Evolutionary conservation across 2,113 vertebrate genomes (phyloP), one percentile per base, ranked within the genome.

Genomic region (Ctenodactylus gundi): DNA sequence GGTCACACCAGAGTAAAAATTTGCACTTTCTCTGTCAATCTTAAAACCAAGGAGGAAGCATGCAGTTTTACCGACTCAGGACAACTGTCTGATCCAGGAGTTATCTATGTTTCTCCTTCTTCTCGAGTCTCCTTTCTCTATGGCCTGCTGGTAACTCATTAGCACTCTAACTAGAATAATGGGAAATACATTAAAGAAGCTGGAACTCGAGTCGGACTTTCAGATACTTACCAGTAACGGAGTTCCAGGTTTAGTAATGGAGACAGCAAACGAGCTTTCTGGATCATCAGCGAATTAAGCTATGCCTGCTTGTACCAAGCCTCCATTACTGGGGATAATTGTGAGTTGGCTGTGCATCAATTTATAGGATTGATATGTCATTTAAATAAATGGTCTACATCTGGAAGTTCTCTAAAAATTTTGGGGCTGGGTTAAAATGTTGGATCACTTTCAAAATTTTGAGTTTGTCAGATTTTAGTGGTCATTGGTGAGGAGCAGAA

Each of bases 321-420:
- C 72, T 85, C 80, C 68, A 36, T 49, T 78, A 88, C 13, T 68
- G 64, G 57, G 25, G 29, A 83, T 91, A 95, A 91, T 91, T 95
- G 13, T 90, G 73, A 93, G 23, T 96, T 94, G 94, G 85, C 85
- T 90, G 58, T 44, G 57, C 58, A 67, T 81, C 88, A 82, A 2
- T 90, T 89, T 87, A 85, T 75, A 82, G 51, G 75, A 85, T 65
- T 49, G 70, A 58, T 65, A 91, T 72, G 27, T 58, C 72, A 95
- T 91, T 96, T 94, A 94, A 95, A 94, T 90, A 92, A 95, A 82
- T 94, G 82, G 17, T 92, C 15, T 90, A 68, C 77, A 94, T 92
- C 82, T 95, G 93, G 91, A 95, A 67, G 57, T 94, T 95, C 62
- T 91, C 55, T 73, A 93, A 58, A 72, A 89, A n/a, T 58, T 64